Evolutionary conservation across 2,113 vertebrate species (phyloP), one percentile per base, ranked within the genome.

Genomic region (Bos javanicus): DNA sequence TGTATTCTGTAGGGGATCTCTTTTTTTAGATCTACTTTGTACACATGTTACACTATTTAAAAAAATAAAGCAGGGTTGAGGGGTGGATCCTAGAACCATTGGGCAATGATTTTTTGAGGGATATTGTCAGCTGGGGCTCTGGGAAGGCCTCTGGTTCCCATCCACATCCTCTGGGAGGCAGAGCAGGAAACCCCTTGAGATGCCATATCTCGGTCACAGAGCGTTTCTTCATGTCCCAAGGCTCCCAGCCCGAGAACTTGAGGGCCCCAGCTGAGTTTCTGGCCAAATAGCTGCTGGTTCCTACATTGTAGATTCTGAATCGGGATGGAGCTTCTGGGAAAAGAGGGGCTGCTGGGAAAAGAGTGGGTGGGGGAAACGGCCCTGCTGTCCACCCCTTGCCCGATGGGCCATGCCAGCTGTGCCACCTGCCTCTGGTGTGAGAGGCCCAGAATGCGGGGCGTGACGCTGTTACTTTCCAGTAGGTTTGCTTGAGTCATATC

Each of bases 61-160:
- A 6, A 17, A 6, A 19, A 5, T 8, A 4, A 7, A 43, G 28
- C 5, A 48, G 46, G 76, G 74, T 28, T 46, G 46, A 0, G 3
- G 76, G 76, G 7, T n/a, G 2, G 8, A 23, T 46, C 62, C 36
- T 23, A 7, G 23, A 43, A 4, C 17, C 39, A 8, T 1, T 6
- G 21, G 15, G 33, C 7, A 0, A 3, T 36, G 91, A 62, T 7
- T 39, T 76, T 10, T 10, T 5, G 11, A 15, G 2, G 60, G 78
- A 9, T 1, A 0, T 39, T 2, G 0, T 21, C 15, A 8, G 57
- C 13, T 0, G 64, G 0, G 5, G 80, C 67, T 67, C 3, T 1
- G 12, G 16, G 10, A 15, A 1, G 80, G 6, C 28, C 33, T 7
- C 3, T 50, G 7, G 33, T 4, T 43, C 80, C 57, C 30, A 3